phyloP scores from a whole-genome alignment of 92 coral and sea anemone genomes.

The Heliopora coerulea region DNA sequence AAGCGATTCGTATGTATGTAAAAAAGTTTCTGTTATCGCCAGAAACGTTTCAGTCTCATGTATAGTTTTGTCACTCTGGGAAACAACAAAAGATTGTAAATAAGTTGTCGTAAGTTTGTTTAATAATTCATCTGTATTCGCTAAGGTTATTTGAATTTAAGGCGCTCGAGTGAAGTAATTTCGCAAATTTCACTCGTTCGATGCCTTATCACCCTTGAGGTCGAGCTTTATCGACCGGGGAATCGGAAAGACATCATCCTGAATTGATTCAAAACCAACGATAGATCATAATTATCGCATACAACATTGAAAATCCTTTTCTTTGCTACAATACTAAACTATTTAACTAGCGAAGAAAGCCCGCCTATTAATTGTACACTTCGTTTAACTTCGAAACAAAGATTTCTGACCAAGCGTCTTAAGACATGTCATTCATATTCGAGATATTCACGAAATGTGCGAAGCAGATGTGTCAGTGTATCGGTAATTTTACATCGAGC shows the following conservation, averaged over 20 bases:
- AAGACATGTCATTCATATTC: not conserved
- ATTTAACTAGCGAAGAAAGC: constrained; percentile 17
- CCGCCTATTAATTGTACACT: constrained; percentile 42
- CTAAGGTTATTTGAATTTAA: constrained; percentile 10
- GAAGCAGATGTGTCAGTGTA: constrained; percentile 10
- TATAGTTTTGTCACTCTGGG: not conserved
- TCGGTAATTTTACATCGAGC: too few relatives aligned
- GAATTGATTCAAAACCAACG: constrained; percentile 28
- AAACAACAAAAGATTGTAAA: not conserved
- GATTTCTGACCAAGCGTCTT: not conserved
- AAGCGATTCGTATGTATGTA: not conserved
- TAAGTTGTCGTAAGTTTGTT: not conserved
- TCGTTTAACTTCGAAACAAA: constrained; percentile 23
- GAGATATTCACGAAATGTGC: constrained; percentile 18
- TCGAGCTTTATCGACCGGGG: not conserved
- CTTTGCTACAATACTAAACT: constrained; percentile 12
- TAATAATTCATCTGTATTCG: constrained; percentile 2
- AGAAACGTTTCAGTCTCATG: not conserved
- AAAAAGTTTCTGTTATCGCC: not conserved
- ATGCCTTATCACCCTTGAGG: not conserved
- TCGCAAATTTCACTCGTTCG: not conserved
- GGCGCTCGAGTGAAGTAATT: not conserved
- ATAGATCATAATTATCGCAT: constrained; percentile 19
- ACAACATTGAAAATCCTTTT: constrained; percentile 23
- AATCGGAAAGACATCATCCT: constrained; percentile 15